Evolutionary conservation across 2,113 vertebrate species (phyloP).

Genomic region (Rousettus leschenaultii): DNA sequence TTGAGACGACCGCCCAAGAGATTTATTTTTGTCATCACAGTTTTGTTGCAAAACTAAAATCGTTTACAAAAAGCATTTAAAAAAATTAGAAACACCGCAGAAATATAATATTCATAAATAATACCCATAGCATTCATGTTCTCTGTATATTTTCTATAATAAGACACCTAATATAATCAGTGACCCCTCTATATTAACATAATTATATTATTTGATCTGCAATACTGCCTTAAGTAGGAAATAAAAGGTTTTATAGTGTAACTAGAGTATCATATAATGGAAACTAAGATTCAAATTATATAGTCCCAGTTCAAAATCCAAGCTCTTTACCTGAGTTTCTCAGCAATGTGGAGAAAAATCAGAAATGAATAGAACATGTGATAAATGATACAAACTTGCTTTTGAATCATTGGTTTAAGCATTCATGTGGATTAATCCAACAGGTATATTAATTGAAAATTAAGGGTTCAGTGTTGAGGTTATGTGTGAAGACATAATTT

Average conservation of each 20-base stretch:
- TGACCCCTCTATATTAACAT: background rate
- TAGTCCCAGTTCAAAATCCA: background rate
- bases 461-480: background rate
- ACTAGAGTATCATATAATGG: background rate
- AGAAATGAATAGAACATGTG: background rate
- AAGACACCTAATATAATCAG: background rate
- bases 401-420: background rate
- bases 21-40: background rate
- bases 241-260: background rate
- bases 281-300: background rate
- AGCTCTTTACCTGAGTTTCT: background rate
- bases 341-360: background rate
- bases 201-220: background rate
- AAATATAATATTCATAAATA: background rate
- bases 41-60: background rate
- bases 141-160: background rate
- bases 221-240: background rate
- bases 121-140: background rate
- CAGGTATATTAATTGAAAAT: background rate
- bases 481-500: background rate
- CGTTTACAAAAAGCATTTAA: background rate
- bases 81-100: background rate
- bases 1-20: background rate
- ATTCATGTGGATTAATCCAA: background rate
- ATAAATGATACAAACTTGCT: background rate